Evolutionary conservation across 2,888 invertebrate genomes (phyloP).

Genomic region (Chrysolina oricalcia): DNA sequence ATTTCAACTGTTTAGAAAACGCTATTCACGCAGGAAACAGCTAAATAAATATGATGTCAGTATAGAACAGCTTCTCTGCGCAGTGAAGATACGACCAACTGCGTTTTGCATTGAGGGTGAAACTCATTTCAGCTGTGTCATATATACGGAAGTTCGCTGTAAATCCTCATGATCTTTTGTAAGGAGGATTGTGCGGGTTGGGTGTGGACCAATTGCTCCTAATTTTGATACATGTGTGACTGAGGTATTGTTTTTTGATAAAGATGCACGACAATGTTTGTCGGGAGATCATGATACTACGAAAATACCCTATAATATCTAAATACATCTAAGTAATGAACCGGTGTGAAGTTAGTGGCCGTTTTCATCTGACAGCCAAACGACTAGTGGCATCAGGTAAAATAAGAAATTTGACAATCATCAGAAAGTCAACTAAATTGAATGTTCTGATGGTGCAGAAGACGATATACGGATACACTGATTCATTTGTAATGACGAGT

Average conservation of each 20-base stretch:
- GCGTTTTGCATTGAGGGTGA: neutral
- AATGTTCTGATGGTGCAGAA: no score
- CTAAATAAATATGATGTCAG: neutral
- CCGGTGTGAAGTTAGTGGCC: no score
- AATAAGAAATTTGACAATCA: no score
- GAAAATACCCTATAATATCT: no score
- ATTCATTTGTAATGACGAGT: no score
- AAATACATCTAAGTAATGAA: no score
- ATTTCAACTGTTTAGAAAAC: neutral
- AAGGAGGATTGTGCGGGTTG: neutral
- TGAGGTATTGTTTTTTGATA: neutral
- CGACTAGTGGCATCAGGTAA: no score
- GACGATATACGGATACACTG: no score
- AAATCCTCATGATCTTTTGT: conserved; percentile 3
- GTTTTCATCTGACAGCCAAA: no score
- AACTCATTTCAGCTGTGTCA: neutral
- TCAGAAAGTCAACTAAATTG: no score
- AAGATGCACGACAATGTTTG: neutral
- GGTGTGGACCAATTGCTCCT: neutral
- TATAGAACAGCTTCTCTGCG: neutral
- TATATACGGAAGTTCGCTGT: conserved; percentile 6
- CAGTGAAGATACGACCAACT: neutral
- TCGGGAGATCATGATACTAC: no score
- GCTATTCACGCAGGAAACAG: neutral
- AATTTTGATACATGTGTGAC: neutral